Evolutionary conservation across 2,888 invertebrate species (phyloP).

Genomic region (Adineta ricciae): DNA sequence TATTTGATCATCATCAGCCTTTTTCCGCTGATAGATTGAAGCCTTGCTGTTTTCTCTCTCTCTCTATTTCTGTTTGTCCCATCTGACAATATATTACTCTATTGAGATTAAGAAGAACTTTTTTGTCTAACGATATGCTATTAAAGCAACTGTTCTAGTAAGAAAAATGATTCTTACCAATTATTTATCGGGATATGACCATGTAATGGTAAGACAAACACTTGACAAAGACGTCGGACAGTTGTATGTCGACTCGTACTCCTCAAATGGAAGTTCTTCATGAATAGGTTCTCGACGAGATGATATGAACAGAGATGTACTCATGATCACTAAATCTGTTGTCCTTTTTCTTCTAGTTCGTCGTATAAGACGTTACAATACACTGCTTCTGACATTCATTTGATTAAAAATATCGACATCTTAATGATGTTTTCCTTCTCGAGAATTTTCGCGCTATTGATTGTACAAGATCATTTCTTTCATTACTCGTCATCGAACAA

Average conservation of each 20-base stretch:
- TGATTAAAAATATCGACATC: background rate
- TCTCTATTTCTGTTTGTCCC: background rate
- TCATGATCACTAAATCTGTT: background rate
- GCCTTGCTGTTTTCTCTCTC: background rate
- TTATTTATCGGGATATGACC: background rate
- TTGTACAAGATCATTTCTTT: background rate
- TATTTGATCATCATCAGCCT: background rate
- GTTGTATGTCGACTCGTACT: background rate
- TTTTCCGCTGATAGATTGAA: slow-evolving; percentile 2
- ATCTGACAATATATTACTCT: background rate
- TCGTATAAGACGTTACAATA: background rate
- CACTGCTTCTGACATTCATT: background rate
- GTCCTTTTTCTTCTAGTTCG: background rate
- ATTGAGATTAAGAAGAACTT: background rate
- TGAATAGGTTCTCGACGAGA: background rate
- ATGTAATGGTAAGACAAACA: background rate
- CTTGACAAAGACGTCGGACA: background rate
- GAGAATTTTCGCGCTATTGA: background rate
- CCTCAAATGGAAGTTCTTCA: background rate
- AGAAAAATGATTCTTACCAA: background rate
- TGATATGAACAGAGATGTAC: background rate
- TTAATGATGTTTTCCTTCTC: background rate
- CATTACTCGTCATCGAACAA: background rate
- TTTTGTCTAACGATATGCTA: background rate
- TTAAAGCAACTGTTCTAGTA: background rate